Conservation (phyloP, 2,888 invertebrate genomes). For the Fragum fragum region DNA sequence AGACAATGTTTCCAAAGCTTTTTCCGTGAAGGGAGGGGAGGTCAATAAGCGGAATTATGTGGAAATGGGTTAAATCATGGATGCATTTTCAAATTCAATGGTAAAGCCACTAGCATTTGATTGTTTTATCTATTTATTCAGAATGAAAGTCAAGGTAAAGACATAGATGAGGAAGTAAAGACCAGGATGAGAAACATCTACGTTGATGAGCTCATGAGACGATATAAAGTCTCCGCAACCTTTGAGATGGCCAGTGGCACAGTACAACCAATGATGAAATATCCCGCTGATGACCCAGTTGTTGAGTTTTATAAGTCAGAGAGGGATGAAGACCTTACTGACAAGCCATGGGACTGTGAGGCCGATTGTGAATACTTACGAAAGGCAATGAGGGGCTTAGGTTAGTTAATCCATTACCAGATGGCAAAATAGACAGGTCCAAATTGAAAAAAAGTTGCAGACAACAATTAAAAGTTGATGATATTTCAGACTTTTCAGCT, state of each 20-base stretch:
- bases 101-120: not conserved
- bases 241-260: slow-evolving; percentile 83
- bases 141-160: slow-evolving; percentile 19
- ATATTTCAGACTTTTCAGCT: too few relatives aligned
- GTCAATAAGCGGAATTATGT: too few relatives aligned
- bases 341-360: slow-evolving; percentile 78
- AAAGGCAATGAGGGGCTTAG: slow-evolving; percentile 83
- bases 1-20: too few relatives aligned
- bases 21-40: too few relatives aligned
- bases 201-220: slow-evolving; percentile 79
- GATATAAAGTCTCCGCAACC: slow-evolving; percentile 80
- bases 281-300: slow-evolving; percentile 70
- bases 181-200: slow-evolving; percentile 74
- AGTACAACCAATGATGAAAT: slow-evolving; percentile 75
- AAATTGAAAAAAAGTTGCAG: too few relatives aligned
- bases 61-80: too few relatives aligned
- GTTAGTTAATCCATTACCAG: too few relatives aligned
- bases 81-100: not conserved
- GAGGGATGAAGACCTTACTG: slow-evolving; percentile 59
- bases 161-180: slow-evolving; percentile 71
- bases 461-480: too few relatives aligned
- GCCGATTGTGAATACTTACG: slow-evolving; percentile 79
- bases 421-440: too few relatives aligned
- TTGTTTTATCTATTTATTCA: not conserved
- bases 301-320: slow-evolving; percentile 47